phyloP scores from a whole-genome alignment of 2,113 vertebrate species.

The Erpornis zantholeuca region DNA sequence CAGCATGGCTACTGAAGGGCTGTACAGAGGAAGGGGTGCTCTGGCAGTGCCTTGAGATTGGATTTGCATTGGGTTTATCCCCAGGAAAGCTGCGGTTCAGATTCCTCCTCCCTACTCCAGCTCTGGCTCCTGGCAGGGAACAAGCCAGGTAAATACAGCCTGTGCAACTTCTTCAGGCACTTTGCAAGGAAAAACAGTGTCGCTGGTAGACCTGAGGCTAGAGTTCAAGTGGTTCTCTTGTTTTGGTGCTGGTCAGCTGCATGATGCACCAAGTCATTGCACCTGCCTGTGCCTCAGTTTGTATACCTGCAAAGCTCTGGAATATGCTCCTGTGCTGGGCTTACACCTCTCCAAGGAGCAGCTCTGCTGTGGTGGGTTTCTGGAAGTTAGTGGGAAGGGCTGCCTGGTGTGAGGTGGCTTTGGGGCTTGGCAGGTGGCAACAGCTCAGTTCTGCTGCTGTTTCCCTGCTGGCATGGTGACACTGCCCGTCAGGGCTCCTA shows the following conservation, averaged over 20 bases:
- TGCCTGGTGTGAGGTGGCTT: background rate
- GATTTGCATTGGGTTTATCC: background rate
- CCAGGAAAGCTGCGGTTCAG: background rate
- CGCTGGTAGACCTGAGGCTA: rapidly evolving
- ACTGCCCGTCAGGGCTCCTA: background rate
- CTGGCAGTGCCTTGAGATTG: background rate
- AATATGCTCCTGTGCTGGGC: background rate
- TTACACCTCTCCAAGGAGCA: background rate
- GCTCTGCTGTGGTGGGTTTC: rapidly evolving
- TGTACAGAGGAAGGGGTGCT: background rate
- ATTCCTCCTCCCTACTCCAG: background rate
- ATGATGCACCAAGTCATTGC: background rate
- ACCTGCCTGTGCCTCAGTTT: background rate
- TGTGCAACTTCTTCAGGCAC: background rate
- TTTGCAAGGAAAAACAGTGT: background rate
- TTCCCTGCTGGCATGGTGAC: background rate
- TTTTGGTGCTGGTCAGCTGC: background rate
- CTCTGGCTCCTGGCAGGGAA: background rate
- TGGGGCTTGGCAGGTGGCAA: background rate
- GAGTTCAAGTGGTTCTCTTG: background rate
- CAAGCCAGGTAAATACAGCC: background rate
- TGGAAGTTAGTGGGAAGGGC: background rate
- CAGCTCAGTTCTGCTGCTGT: background rate
- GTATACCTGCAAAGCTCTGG: background rate
- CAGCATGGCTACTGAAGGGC: background rate